Conservation (phyloP, 2,113 vertebrate species). For the Alexandromys fortis region DNA sequence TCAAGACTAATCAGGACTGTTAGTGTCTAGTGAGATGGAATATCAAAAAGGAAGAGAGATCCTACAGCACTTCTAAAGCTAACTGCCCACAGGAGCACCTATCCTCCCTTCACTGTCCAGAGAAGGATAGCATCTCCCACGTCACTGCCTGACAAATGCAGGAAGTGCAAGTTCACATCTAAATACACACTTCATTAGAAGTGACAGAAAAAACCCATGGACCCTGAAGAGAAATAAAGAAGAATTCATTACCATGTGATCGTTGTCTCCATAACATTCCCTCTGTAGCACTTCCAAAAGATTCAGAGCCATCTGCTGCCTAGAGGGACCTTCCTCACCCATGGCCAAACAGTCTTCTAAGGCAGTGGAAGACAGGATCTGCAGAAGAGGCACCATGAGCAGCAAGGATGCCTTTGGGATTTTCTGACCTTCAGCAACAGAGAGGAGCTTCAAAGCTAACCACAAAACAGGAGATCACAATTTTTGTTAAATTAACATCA, state of each 20-base stretch:
- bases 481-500: conserved; percentile 31
- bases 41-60: background rate
- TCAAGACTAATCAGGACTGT: background rate
- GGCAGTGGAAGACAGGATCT: conserved; percentile 90
- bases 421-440: conserved; percentile 76
- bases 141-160: background rate
- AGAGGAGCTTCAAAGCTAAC: conserved; percentile 89
- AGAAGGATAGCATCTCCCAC: background rate
- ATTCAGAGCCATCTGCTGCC: conserved; percentile 87
- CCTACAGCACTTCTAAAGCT: conserved; percentile 4
- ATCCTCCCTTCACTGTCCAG: background rate
- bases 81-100: background rate
- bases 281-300: conserved; percentile 86
- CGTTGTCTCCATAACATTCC: conserved; percentile 59
- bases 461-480: conserved; percentile 42
- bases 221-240: background rate
- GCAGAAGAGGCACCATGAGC: conserved; percentile 92
- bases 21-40: background rate
- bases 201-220: background rate
- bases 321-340: conserved; percentile 82
- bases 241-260: conserved; percentile 75
- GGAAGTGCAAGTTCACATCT: background rate
- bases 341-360: conserved; percentile 88
- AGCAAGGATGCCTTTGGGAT: conserved; percentile 83
- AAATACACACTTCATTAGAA: background rate